Evolutionary conservation across 2,113 vertebrate genomes (phyloP).

Genomic region (Paralichthys olivaceus): DNA sequence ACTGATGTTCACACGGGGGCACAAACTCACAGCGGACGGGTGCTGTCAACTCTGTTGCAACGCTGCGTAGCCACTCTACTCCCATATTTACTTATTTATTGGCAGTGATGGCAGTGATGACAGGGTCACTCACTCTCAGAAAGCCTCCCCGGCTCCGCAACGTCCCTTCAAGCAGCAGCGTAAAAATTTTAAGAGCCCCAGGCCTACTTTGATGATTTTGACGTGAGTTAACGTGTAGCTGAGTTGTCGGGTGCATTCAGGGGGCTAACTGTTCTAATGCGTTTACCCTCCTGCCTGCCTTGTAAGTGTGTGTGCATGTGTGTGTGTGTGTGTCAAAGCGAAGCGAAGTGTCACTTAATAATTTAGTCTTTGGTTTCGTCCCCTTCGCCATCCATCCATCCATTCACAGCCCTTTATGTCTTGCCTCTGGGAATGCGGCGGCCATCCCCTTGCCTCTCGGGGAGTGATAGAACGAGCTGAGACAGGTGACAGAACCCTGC

Average conservation of each 20-base stretch:
- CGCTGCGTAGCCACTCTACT: constrained; percentile 56
- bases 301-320: constrained; percentile 53
- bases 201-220: constrained; percentile 77
- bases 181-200: constrained; percentile 79
- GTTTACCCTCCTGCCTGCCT: constrained; percentile 68
- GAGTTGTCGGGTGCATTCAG: constrained; percentile 83
- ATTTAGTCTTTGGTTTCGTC: constrained; percentile 78
- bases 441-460: constrained; percentile 62
- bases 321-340: constrained; percentile 59
- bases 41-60: constrained; percentile 67
- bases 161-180: constrained; percentile 67
- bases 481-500: constrained; percentile 71
- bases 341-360: constrained; percentile 78
- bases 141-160: constrained; percentile 65
- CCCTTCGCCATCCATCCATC: constrained; percentile 67
- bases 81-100: constrained; percentile 80
- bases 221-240: constrained; percentile 75
- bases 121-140: constrained; percentile 78
- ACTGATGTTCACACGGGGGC: constrained; percentile 50
- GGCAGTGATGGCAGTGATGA: constrained; percentile 73
- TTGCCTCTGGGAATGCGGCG: constrained; percentile 74
- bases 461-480: constrained; percentile 69
- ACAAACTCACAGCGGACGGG: constrained; percentile 31
- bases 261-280: constrained; percentile 82
- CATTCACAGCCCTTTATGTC: constrained; percentile 77